Percentiles rank a stretch among this genome's conserved stretches.
Conservation (phyloP, 2,113 vertebrate species). For the Lamprotornis superbus region DNA sequence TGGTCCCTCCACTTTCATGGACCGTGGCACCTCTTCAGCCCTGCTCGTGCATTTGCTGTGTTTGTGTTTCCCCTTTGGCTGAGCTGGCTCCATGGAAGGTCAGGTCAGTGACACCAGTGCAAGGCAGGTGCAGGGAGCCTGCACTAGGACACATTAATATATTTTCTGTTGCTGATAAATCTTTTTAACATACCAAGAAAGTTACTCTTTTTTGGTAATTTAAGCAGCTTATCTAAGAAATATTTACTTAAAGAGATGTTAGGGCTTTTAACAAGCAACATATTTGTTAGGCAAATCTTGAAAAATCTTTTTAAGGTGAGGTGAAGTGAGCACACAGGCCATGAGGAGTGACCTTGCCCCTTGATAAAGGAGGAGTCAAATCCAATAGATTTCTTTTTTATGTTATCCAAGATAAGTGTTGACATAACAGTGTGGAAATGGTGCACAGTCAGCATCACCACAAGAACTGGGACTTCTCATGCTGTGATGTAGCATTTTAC, state of each 20-base stretch:
- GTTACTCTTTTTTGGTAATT: not conserved
- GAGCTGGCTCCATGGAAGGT: not conserved
- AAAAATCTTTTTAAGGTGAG: not conserved
- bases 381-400: not conserved
- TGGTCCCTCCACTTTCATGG: rapidly evolving
- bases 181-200: rapidly evolving
- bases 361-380: not conserved
- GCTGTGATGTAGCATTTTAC: not conserved
- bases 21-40: rapidly evolving
- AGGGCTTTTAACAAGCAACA: not conserved
- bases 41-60: rapidly evolving
- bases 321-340: not conserved
- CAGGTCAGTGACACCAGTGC: not conserved
- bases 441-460: not conserved
- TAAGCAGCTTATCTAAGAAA: not conserved
- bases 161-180: not conserved
- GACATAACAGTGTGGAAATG: not conserved
- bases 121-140: not conserved
- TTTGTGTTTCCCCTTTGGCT: not conserved
- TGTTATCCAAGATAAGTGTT: not conserved
- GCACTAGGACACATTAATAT: rapidly evolving
- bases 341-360: not conserved
- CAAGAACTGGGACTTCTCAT: not conserved
- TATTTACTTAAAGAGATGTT: not conserved
- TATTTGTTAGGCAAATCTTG: not conserved